Percentiles rank a stretch among this genome's conserved stretches.
Conservation (phyloP, 2,888 invertebrate genomes). For the Drosophila robusta region DNA sequence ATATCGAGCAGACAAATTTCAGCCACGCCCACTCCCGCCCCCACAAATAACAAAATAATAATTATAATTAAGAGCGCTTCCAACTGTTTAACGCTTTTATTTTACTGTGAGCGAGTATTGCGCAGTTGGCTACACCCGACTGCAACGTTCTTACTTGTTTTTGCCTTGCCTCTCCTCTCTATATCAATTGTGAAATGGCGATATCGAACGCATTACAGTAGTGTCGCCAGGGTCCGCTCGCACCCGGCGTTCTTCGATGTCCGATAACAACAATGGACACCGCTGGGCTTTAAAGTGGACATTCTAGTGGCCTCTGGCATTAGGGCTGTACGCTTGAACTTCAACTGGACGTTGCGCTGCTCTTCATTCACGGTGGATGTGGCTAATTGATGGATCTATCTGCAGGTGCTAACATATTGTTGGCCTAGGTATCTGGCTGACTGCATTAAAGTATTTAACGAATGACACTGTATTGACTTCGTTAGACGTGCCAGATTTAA, state of each 20-base stretch:
- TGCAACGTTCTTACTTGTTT: background rate
- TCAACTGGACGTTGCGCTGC: conserved; percentile 59
- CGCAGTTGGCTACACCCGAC: too few relatives aligned
- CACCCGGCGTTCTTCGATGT: conserved; percentile 1
- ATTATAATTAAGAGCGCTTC: too few relatives aligned
- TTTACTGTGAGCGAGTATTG: too few relatives aligned
- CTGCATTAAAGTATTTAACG: conserved; percentile 53
- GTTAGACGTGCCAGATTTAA: conserved; percentile 39
- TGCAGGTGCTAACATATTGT: conserved; percentile 22
- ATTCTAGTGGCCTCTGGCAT: conserved; percentile 71
- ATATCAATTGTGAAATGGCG: conserved; percentile 55
- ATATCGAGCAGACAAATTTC: too few relatives aligned
- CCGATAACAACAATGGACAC: conserved; percentile 62
- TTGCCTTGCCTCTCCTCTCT: background rate
- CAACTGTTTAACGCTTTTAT: too few relatives aligned
- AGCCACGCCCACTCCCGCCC: too few relatives aligned
- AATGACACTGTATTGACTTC: conserved; percentile 46
- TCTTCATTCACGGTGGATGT: conserved; percentile 41
- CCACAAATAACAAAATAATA: too few relatives aligned
- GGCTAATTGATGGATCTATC: conserved; percentile 26
- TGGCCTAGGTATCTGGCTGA: conserved; percentile 6
- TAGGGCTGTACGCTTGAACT: conserved; percentile 69
- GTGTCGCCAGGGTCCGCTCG: conserved; percentile 48
- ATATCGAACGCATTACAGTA: conserved; percentile 60
- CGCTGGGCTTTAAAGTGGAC: conserved; percentile 75